These are phyloP conservation scores for Poecilia wingei DNA, from an alignment of 2,797 vertebrate genomes.

Conservation along the genomic window DNA sequence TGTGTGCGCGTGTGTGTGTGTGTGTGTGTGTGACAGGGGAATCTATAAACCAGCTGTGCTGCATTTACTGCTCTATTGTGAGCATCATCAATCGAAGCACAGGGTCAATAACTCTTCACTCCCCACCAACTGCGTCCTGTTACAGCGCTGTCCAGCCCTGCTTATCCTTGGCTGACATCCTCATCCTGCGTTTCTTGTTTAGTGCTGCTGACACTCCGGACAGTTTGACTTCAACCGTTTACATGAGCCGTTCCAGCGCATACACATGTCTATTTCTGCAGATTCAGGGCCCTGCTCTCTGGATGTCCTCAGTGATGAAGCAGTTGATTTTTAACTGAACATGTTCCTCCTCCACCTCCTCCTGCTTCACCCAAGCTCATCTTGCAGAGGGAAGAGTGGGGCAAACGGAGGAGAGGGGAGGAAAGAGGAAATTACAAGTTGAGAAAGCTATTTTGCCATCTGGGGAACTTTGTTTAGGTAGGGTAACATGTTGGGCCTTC, in stretches of 20 bases:
- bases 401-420: slow-evolving; percentile 37
- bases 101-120: slow-evolving; percentile 43
- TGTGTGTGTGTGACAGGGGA: background rate
- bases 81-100: slow-evolving; percentile 47
- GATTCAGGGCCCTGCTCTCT: background rate
- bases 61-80: slow-evolving; percentile 25
- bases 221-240: slow-evolving; percentile 22
- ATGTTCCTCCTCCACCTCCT: background rate
- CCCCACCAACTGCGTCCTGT: slow-evolving; percentile 26
- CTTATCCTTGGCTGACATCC: slow-evolving; percentile 14
- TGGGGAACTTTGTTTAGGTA: slow-evolving; percentile 61
- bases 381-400: slow-evolving; percentile 32
- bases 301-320: background rate
- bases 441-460: slow-evolving; percentile 79
- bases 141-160: background rate
- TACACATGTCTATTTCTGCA: slow-evolving; percentile 4
- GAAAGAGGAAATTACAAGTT: slow-evolving; percentile 77
- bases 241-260: slow-evolving; percentile 24
- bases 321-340: background rate
- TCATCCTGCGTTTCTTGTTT: slow-evolving; percentile 11
- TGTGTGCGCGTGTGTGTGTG: background rate
- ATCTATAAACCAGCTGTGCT: slow-evolving; percentile 34
- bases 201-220: slow-evolving; percentile 6
- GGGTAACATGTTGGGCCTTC: slow-evolving; percentile 48
- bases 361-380: background rate